phyloP scores from a whole-genome alignment of 2,113 vertebrate species.

The Engystomops pustulosus region DNA sequence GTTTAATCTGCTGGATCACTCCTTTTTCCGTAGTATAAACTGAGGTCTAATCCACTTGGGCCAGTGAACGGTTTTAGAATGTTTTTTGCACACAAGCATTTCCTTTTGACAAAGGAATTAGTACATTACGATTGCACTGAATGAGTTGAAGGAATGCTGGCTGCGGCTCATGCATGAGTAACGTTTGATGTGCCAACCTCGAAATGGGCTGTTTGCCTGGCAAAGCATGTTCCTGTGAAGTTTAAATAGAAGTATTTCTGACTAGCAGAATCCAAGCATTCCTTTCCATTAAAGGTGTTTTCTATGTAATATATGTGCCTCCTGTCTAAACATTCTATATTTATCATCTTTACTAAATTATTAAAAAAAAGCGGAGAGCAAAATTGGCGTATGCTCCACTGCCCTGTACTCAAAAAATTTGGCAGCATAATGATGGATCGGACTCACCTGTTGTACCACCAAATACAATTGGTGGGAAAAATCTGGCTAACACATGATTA shows the following conservation, averaged over 20 bases:
- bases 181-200: conserved; percentile 42
- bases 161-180: conserved; percentile 51
- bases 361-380: too few species aligned
- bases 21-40: conserved; percentile 32
- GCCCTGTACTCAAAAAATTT: too few species aligned
- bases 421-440: too few species aligned
- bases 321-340: too few species aligned
- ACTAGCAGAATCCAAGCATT: conserved; percentile 38
- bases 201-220: conserved; percentile 42
- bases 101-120: conserved; percentile 55
- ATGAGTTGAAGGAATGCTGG: conserved; percentile 55
- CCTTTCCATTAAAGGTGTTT: conserved; percentile 15
- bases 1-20: conserved; percentile 43
- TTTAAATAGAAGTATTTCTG: conserved; percentile 40
- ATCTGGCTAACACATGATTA: too few species aligned
- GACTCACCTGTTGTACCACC: too few species aligned
- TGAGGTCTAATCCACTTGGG: conserved; percentile 31
- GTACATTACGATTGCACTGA: conserved; percentile 47
- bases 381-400: too few species aligned
- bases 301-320: neutral
- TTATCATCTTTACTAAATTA: too few species aligned
- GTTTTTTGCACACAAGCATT: conserved; percentile 57
- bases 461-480: too few species aligned
- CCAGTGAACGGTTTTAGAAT: conserved; percentile 41
- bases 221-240: conserved; percentile 27